Evolutionary conservation across 2,113 vertebrate genomes (phyloP).

Genomic region (Oryzias javanicus): DNA sequence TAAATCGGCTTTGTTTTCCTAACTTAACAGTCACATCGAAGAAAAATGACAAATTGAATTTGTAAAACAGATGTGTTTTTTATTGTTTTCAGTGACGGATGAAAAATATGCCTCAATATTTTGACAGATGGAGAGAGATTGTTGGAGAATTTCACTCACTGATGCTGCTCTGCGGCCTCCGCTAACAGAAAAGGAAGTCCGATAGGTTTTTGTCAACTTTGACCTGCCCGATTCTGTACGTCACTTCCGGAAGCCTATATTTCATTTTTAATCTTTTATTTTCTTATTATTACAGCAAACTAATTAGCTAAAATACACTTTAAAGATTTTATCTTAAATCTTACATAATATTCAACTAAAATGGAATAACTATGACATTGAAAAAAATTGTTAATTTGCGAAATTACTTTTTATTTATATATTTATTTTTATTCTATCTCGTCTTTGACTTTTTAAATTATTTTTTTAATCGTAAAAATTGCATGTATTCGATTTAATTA

Average conservation of each 20-base stretch:
- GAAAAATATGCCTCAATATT: accelerated
- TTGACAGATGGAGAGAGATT: slow-evolving; percentile 72
- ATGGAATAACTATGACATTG: no score
- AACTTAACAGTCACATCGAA: accelerated
- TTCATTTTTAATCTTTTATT: neutral
- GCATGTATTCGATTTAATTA: no score
- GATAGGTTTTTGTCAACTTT: slow-evolving; percentile 60
- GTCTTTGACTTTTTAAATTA: no score
- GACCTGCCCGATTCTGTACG: slow-evolving; percentile 25
- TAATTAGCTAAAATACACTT: neutral
- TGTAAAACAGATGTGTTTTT: accelerated
- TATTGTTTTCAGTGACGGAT: neutral
- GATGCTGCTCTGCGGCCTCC: slow-evolving; percentile 71
- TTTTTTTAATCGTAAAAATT: no score
- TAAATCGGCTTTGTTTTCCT: neutral
- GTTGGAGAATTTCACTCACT: slow-evolving; percentile 68
- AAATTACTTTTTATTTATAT: no score
- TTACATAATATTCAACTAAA: no score
- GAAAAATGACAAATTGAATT: slow-evolving; percentile 6
- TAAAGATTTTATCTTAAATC: no score
- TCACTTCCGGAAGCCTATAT: slow-evolving; percentile 54
- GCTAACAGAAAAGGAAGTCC: slow-evolving; percentile 79
- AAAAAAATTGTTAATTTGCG: no score
- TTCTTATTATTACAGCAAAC: neutral
- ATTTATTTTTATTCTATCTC: no score